These are phyloP conservation scores for Cladopsammia gracilis DNA, from an alignment of 64 coral and sea anemone species.

Conservation along the genomic window DNA sequence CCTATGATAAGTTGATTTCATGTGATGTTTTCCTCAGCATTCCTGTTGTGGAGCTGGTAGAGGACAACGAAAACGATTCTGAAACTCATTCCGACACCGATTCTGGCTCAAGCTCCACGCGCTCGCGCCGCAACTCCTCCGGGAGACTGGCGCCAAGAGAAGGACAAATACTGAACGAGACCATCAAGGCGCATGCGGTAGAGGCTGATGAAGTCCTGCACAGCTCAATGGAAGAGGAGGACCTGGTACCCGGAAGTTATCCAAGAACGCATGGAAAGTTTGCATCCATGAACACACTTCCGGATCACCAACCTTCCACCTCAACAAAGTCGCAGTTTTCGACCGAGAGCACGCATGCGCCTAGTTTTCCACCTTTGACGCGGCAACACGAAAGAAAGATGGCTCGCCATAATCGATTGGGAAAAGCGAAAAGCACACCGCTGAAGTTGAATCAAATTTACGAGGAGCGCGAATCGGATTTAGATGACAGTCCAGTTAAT, in stretches of 20 bases:
- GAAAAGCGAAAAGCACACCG: slow-evolving; percentile 87
- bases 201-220: slow-evolving; percentile 77
- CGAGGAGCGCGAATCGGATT: slow-evolving; percentile 98
- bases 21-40: background rate
- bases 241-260: slow-evolving; percentile 20
- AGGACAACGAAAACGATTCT: slow-evolving; percentile 64
- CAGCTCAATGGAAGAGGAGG: slow-evolving; percentile 81
- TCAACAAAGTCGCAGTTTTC: slow-evolving; percentile 26
- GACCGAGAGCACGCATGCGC: slow-evolving; percentile 18
- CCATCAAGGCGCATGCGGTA: slow-evolving; percentile 77
- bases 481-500: slow-evolving; percentile 90
- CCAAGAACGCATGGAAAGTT: slow-evolving; percentile 32
- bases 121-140: slow-evolving; percentile 48
- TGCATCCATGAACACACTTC: slow-evolving; percentile 17
- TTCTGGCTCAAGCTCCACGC: slow-evolving; percentile 19
- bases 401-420: slow-evolving; percentile 47
- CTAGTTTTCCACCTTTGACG: slow-evolving; percentile 23
- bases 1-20: background rate
- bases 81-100: slow-evolving; percentile 25
- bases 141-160: slow-evolving; percentile 94
- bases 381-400: slow-evolving; percentile 41
- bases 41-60: background rate
- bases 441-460: slow-evolving; percentile 88
- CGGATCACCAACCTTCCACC: background rate
- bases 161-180: slow-evolving; percentile 82